These are phyloP conservation scores for Cyprinodon brontotheroides DNA, from an alignment of 2,113 vertebrate genomes.

Conservation along the genomic window DNA sequence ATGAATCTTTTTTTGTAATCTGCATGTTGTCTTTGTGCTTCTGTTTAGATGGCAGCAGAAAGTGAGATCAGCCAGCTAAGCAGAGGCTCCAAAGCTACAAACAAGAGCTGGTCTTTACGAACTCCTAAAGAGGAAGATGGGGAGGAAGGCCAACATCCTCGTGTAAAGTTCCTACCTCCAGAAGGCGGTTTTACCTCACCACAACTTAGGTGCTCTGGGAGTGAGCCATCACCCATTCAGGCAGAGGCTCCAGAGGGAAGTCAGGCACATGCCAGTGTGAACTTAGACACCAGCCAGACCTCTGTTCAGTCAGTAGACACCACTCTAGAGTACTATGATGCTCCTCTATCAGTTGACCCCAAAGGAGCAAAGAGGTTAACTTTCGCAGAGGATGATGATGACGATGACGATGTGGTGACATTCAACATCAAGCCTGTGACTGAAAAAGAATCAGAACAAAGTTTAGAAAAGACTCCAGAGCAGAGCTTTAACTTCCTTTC, in stretches of 20 bases:
- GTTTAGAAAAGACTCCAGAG: constrained; percentile 7
- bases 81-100: constrained; percentile 48
- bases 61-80: constrained; percentile 67
- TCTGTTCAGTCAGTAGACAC: constrained; percentile 83
- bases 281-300: constrained; percentile 74
- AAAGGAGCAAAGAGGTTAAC: constrained; percentile 24
- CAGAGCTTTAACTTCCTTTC: background rate
- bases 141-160: constrained; percentile 43
- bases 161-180: constrained; percentile 39
- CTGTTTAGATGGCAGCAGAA: constrained; percentile 71
- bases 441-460: constrained; percentile 20
- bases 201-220: constrained; percentile 41
- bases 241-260: constrained; percentile 51
- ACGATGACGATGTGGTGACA: constrained; percentile 73
- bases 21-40: background rate
- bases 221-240: constrained; percentile 29
- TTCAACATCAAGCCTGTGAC: constrained; percentile 47
- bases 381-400: constrained; percentile 36
- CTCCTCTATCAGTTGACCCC: constrained; percentile 76
- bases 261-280: constrained; percentile 48
- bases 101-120: constrained; percentile 61
- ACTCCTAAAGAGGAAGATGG: constrained; percentile 50
- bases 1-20: too few relatives aligned
- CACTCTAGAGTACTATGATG: constrained; percentile 86
- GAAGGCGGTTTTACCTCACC: constrained; percentile 47